These are phyloP conservation scores for Osmerus mordax DNA, from an alignment of 2,113 vertebrate genomes.

Conservation along the genomic window DNA sequence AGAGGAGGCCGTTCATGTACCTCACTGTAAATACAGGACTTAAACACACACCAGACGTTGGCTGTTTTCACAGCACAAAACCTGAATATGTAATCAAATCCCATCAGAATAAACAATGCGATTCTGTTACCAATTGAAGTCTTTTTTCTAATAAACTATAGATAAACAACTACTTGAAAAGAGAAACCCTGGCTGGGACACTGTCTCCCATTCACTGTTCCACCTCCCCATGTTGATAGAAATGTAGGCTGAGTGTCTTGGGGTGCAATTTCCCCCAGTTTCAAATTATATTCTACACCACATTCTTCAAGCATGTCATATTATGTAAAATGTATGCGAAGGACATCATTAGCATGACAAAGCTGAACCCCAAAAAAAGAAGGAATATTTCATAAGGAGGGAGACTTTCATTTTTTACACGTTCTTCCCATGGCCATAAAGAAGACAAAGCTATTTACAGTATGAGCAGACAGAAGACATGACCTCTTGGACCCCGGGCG, in stretches of 20 bases:
- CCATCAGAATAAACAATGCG: constrained; percentile 19
- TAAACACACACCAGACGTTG: constrained; percentile 40
- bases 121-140: constrained; percentile 9
- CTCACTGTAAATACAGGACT: constrained; percentile 56
- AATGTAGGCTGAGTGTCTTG: background rate
- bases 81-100: constrained; percentile 29
- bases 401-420: background rate
- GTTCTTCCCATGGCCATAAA: constrained; percentile 31
- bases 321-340: too few species aligned
- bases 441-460: constrained; percentile 48
- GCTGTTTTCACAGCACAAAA: constrained; percentile 29
- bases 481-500: constrained; percentile 65
- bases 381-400: background rate
- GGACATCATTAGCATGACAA: too few species aligned
- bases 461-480: constrained; percentile 29
- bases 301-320: too few species aligned
- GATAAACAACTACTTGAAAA: constrained; percentile 9
- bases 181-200: background rate
- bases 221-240: background rate
- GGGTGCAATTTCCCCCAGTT: background rate
- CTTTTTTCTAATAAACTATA: constrained; percentile 9
- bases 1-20: constrained; percentile 53
- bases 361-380: background rate
- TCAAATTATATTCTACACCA: background rate
- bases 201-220: background rate